Percentiles rank a stretch among this genome's conserved stretches.
phyloP scores from a whole-genome alignment of 2,113 vertebrate species.

The Laticauda colubrina region DNA sequence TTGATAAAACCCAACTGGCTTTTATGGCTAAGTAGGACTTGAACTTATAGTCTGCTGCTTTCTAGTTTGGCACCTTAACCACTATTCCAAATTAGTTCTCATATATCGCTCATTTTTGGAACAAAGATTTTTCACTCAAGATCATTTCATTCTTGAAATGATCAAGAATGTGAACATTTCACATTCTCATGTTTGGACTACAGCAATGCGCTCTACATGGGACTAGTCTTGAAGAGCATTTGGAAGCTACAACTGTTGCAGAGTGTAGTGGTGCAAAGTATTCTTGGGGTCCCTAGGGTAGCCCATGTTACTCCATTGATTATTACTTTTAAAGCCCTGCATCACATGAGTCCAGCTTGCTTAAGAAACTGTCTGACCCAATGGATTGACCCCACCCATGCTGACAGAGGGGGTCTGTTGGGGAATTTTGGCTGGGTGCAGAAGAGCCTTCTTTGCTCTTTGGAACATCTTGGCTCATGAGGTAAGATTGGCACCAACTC shows the following conservation, averaged over 20 bases:
- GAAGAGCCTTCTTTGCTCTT: neutral
- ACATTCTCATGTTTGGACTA: neutral
- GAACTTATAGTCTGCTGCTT: neutral
- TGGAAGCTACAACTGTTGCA: neutral
- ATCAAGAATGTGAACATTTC: neutral
- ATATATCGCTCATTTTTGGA: neutral
- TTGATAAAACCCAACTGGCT: neutral
- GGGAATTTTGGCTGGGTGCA: neutral
- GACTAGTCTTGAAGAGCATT: neutral
- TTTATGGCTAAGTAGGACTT: neutral
- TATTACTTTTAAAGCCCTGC: neutral
- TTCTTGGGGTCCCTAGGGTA: neutral
- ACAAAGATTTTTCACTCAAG: neutral
- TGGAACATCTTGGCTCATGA: neutral
- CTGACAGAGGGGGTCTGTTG: neutral
- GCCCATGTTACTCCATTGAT: neutral
- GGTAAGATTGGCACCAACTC: neutral
- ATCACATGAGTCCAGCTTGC: neutral
- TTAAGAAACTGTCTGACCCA: neutral
- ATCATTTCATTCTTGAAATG: too few relatives aligned
- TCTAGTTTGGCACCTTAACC: neutral
- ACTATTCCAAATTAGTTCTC: neutral
- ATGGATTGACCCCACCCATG: neutral
- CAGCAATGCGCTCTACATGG: neutral
- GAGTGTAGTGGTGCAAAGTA: neutral